Conservation (phyloP, 2,113 vertebrate species). For the Alectura lathami region DNA sequence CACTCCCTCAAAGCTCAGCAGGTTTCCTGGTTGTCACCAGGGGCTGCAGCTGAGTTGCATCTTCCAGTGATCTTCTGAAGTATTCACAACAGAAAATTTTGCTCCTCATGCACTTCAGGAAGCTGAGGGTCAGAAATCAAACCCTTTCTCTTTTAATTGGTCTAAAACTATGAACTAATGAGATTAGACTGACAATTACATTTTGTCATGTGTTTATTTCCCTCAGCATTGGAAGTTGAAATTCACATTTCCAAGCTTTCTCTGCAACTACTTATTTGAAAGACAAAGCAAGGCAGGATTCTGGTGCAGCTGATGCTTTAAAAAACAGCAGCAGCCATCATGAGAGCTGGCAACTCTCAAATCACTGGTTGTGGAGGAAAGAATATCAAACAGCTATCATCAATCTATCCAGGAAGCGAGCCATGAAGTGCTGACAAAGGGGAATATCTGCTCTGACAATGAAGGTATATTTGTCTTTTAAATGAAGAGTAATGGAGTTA, state of each 20-base stretch:
- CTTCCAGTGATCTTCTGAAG: background rate
- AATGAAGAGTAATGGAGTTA: conserved; percentile 71
- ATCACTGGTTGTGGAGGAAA: conserved; percentile 42
- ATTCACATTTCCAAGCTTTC: background rate
- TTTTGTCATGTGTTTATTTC: background rate
- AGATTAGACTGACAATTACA: background rate
- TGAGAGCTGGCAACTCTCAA: conserved; percentile 63
- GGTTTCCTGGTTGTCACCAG: background rate
- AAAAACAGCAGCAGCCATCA: conserved; percentile 54
- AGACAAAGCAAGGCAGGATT: background rate
- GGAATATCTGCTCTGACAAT: conserved; percentile 62
- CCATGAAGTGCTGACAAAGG: conserved; percentile 61
- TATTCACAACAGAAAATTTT: background rate
- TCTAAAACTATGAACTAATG: background rate
- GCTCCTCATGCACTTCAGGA: background rate
- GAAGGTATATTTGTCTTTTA: conserved; percentile 58
- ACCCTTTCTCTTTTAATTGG: background rate
- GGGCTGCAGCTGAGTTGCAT: background rate
- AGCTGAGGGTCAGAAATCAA: background rate
- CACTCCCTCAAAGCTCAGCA: background rate
- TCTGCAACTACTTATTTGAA: background rate
- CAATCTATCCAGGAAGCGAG: conserved; percentile 66
- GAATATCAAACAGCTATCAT: conserved; percentile 67
- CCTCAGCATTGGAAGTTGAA: background rate
- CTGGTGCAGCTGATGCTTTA: background rate